Base-by-base conservation (phyloP, 2,113 vertebrate genomes). In the Indicator maculatus region DNA sequence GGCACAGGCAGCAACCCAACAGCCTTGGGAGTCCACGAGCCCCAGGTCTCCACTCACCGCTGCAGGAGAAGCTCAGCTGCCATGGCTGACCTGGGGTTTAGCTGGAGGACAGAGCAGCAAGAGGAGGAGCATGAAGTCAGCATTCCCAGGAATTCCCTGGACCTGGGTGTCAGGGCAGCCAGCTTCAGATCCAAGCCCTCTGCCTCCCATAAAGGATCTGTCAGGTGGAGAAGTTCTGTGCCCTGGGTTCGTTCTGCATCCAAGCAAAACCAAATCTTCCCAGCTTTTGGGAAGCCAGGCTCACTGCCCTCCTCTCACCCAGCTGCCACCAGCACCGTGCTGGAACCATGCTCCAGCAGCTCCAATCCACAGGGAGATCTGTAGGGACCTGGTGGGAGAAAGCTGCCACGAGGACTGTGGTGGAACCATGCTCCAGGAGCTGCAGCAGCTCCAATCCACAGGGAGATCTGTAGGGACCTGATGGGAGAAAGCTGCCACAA, bases 131-230 rank as follows among this genome's bases (percentile, higher is more conserved):
- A 0, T 93, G 92, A 95, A 95, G 90, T 94, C 96, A 94, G 84
- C 39, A 0, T 87, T 96, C 96, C 91, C 90, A 95, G 95, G 96
- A 96, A 95, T 96, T 96, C 93, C 96, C 96, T 86, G 92, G 52
- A 45, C 83, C 76, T 90, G 92, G 75, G 82, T 0, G 21, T 74
- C 73, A 67, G 80, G 89, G 76, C 76, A 86, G 80, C 28, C 4
- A 0, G 39, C 39, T 73, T 59, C 0, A 0, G 56, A 94, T 89
- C 75, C 93, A 91, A 81, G 71, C n/a, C 5, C 67, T 50, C 36
- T 24, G 5, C 47, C 45, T 64, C 36, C 5, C 5, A 21, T 33
- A 71, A 89, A 55, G 44, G 50, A 15, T 61, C 64, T 36, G 24
- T 83, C 4, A 1, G 26, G 60, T 30, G 11, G 72, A 90, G 59